Base-by-base conservation (phyloP, 2,113 vertebrate genomes). In the Rana temporaria region DNA sequence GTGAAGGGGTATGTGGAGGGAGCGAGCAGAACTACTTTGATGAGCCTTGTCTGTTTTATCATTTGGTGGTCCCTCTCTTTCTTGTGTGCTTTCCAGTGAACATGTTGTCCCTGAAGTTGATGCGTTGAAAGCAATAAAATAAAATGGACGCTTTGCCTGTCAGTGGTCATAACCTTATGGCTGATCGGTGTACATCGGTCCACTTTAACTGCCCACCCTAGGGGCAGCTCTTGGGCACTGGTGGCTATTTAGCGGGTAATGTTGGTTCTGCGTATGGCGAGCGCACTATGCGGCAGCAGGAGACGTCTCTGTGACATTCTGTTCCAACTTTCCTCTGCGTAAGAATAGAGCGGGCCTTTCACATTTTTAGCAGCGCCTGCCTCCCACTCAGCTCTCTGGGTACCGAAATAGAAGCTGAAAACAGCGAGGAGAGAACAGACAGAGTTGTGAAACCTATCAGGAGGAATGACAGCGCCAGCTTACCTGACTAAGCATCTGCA, bases 351-450 rank as follows among this genome's bases (percentile, higher is more conserved):
- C 68, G 26, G 24, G 56, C 67, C 34, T 66, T 63, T 63, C 60
- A 71, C 79, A 81, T 81, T 81, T 81, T 72, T 81, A 81, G 79
- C 67, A 81, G 79, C 59, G 68, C 67, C 79, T 71, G 66, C 67
- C 79, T 71, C 79, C 79, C 79, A 81, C 79, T 71, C 79, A 71
- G 56, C 57, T 63, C 68, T 81, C 57, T 64, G 38, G 67, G 18
- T 71, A 81, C 79, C 18, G 42, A 81, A 81, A 81, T 81, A 81
- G 79, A 71, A 81, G 78, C 79, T 63, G 38, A 72, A 79, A 72
- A 72, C 67, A 81, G 69, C 26, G 9, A 72, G 79, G 59, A 71
- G 52, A 63, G 66, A 79, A 59, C 53, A 79, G 79, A 80, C 78
- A n/a, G 30, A 67, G 55, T 80, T 70, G 66, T 62, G 78, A 60